These are phyloP conservation scores for Acleris holmiana DNA, from an alignment of 2,888 invertebrate species.

Conservation along the genomic window DNA sequence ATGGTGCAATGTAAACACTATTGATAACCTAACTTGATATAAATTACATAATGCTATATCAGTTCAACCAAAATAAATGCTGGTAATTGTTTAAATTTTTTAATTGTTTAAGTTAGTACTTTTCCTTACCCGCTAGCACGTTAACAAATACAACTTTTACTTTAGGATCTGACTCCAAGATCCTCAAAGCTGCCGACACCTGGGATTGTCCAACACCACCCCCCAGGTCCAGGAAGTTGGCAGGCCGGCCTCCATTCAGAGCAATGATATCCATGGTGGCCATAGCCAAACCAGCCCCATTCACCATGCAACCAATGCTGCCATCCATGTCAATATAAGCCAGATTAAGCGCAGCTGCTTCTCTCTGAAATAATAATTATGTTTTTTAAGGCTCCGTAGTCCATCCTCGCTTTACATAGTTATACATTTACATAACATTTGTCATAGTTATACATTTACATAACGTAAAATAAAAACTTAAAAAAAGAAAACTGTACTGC, in stretches of 20 bases:
- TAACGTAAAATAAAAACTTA: too few relatives aligned
- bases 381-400: too few relatives aligned
- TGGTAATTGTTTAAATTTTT: too few relatives aligned
- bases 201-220: conserved; percentile 97
- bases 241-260: conserved; percentile 97
- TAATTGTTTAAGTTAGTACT: too few relatives aligned
- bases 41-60: too few relatives aligned
- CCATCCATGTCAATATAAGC: conserved; percentile 99
- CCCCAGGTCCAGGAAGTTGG: conserved; percentile 99
- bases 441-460: too few relatives aligned
- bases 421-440: too few relatives aligned
- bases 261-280: conserved; percentile 99
- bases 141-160: conserved; percentile 98
- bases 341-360: conserved; percentile 94
- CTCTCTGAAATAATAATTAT: conserved; percentile 81
- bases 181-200: conserved; percentile 95
- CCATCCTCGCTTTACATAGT: too few relatives aligned
- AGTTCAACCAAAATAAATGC: too few relatives aligned
- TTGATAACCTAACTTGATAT: too few relatives aligned
- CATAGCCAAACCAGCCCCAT: conserved; percentile 99
- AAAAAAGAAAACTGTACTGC: too few relatives aligned
- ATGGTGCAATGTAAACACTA: too few relatives aligned
- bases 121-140: conserved; percentile 92
- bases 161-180: conserved; percentile 93
- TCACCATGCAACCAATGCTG: conserved; percentile 98